Conservation (phyloP, 2,113 vertebrate species). For the Spea bombifrons region DNA sequence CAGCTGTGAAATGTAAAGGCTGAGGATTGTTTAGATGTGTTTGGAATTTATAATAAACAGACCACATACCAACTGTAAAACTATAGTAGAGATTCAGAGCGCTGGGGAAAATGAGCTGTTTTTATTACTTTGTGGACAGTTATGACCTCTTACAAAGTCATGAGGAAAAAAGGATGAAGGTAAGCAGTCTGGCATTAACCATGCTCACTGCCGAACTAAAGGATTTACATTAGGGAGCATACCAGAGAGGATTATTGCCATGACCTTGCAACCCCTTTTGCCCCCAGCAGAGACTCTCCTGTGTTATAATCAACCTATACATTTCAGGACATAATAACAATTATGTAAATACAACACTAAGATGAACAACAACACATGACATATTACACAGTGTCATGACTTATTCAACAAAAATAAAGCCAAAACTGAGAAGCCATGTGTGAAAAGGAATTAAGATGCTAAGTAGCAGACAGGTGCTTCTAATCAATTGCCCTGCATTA, state of each 20-base stretch:
- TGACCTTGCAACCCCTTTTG: background rate
- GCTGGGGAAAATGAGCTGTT: background rate
- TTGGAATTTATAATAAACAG: conserved; percentile 48
- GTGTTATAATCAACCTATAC: background rate
- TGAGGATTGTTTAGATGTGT: conserved; percentile 37
- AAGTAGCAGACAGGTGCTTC: too few species aligned
- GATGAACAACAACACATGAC: too few species aligned
- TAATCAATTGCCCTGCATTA: too few species aligned
- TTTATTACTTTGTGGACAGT: conserved; percentile 1
- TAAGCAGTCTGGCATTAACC: conserved; percentile 18
- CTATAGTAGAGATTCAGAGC: conserved; percentile 11
- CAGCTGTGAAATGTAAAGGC: conserved; percentile 43
- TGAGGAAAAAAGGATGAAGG: conserved; percentile 12
- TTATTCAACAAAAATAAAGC: too few species aligned
- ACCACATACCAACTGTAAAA: conserved; percentile 41
- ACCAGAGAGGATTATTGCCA: background rate
- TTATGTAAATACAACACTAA: too few species aligned
- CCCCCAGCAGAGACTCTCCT: background rate
- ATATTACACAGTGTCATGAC: too few species aligned
- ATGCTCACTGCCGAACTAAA: conserved; percentile 10
- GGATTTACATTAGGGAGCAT: conserved; percentile 14
- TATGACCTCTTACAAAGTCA: conserved; percentile 30
- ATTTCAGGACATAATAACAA: too few species aligned
- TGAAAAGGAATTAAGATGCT: too few species aligned
- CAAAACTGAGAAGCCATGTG: too few species aligned